Conservation (phyloP, 2,888 invertebrate species). For the Metallyticus violacea region DNA sequence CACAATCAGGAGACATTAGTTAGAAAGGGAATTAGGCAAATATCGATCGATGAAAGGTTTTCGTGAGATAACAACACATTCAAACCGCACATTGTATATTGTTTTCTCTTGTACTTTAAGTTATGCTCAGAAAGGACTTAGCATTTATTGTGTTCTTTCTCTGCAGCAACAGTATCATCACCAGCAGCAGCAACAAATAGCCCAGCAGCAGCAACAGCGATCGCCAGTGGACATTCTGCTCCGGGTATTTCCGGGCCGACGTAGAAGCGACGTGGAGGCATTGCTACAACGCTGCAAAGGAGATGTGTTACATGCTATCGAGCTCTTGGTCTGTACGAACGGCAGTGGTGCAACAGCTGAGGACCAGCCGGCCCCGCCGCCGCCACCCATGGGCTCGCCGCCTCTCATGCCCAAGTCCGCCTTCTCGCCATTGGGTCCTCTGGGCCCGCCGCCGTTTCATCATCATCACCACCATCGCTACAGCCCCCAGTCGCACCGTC, state of each 20-base stretch:
- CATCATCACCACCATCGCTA: slow-evolving; percentile 44
- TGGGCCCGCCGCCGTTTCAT: slow-evolving; percentile 56
- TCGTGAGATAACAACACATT: no score
- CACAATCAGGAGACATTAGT: no score
- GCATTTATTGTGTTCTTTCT: neutral
- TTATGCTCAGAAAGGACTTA: no score
- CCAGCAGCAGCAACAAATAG: slow-evolving; percentile 43
- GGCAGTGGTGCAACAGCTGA: slow-evolving; percentile 27
- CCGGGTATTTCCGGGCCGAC: slow-evolving; percentile 84
- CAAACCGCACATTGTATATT: no score
- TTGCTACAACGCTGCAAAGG: slow-evolving; percentile 77
- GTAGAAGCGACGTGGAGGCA: slow-evolving; percentile 82
- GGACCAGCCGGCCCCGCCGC: neutral
- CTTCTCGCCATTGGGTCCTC: slow-evolving; percentile 66
- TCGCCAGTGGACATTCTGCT: slow-evolving; percentile 85
- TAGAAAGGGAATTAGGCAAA: no score
- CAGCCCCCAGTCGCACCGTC: slow-evolving; percentile 50
- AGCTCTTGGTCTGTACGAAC: slow-evolving; percentile 75
- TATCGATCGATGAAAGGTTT: no score
- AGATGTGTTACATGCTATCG: slow-evolving; percentile 70
- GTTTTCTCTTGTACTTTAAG: no score
- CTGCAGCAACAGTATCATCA: slow-evolving; percentile 35
- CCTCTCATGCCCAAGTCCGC: slow-evolving; percentile 61
- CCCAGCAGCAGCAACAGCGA: slow-evolving; percentile 51
- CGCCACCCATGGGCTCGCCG: slow-evolving; percentile 5